These are phyloP conservation scores for Antechinus flavipes DNA, from an alignment of 2,113 vertebrate species.

Conservation along the genomic window DNA sequence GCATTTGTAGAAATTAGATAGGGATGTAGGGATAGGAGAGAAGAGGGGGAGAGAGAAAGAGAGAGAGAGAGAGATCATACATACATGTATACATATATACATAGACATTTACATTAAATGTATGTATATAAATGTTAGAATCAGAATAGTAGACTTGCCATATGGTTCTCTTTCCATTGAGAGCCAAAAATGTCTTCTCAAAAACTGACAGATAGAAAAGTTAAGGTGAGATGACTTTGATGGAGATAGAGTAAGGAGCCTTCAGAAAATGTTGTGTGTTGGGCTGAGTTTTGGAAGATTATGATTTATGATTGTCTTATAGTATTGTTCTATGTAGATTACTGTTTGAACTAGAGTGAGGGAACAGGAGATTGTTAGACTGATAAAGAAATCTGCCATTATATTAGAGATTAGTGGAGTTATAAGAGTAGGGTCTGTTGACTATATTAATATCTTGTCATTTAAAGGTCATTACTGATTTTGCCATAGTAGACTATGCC, in stretches of 20 bases:
- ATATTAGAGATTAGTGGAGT: slow-evolving; percentile 61
- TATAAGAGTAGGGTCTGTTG: slow-evolving; percentile 68
- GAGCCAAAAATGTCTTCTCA: neutral
- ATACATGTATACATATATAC: too few species aligned
- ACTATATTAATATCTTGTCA: slow-evolving; percentile 74
- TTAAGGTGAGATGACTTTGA: neutral
- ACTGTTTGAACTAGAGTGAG: neutral
- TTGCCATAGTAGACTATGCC: neutral
- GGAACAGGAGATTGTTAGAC: slow-evolving; percentile 2
- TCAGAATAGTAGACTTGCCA: neutral
- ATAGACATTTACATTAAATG: too few species aligned
- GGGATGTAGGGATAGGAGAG: neutral
- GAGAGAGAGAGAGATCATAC: neutral
- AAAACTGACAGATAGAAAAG: neutral
- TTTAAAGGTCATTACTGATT: slow-evolving; percentile 80
- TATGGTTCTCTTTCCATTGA: too few species aligned
- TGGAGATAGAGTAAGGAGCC: neutral
- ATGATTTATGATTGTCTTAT: neutral
- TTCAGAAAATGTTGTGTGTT: neutral
- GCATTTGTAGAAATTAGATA: neutral
- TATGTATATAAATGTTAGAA: too few species aligned
- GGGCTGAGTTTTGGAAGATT: neutral
- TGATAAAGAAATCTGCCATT: slow-evolving; percentile 62
- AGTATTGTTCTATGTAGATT: neutral
- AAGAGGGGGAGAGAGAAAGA: neutral